phyloP scores from a whole-genome alignment of 2,888 invertebrate species.

The Pocota personata region DNA sequence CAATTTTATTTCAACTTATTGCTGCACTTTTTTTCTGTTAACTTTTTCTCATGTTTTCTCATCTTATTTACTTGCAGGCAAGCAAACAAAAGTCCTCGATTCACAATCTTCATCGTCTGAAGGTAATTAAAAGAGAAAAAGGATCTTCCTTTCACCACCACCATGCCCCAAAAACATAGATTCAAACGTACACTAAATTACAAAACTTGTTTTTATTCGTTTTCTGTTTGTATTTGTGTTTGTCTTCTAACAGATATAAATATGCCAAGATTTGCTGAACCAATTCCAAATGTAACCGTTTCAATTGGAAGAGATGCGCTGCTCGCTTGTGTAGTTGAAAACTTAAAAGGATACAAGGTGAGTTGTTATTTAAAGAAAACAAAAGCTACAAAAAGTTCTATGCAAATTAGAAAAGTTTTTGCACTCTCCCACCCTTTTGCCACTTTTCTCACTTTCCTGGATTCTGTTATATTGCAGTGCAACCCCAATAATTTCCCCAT shows the following conservation, averaged over 20 bases:
- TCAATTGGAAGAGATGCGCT: constrained; percentile 94
- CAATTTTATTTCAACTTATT: constrained; percentile 19
- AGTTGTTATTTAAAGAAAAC: constrained; percentile 75
- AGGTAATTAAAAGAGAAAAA: constrained; percentile 79
- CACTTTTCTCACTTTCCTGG: background rate
- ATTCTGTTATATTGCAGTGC: background rate
- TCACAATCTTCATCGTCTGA: constrained; percentile 80
- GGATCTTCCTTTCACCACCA: constrained; percentile 15
- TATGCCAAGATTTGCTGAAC: constrained; percentile 93
- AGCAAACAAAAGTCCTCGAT: constrained; percentile 80
- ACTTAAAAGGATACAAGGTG: constrained; percentile 93
- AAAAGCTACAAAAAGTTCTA: constrained; percentile 5
- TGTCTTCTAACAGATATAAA: constrained; percentile 77
- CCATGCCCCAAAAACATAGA: background rate
- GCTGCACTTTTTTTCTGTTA: constrained; percentile 11
- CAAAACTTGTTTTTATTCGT: constrained; percentile 29
- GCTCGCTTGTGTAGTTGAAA: constrained; percentile 94
- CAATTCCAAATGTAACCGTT: constrained; percentile 95
- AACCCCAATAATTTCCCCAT: background rate
- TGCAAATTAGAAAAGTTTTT: constrained; percentile 66
- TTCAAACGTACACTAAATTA: constrained; percentile 13
- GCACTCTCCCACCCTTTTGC: background rate
- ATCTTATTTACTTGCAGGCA: constrained; percentile 78
- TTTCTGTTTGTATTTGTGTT: background rate
- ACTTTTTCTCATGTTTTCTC: constrained; percentile 31